Evolutionary conservation across 2,888 invertebrate genomes (phyloP).

Genomic region (Hirtodrosophila duncani): DNA sequence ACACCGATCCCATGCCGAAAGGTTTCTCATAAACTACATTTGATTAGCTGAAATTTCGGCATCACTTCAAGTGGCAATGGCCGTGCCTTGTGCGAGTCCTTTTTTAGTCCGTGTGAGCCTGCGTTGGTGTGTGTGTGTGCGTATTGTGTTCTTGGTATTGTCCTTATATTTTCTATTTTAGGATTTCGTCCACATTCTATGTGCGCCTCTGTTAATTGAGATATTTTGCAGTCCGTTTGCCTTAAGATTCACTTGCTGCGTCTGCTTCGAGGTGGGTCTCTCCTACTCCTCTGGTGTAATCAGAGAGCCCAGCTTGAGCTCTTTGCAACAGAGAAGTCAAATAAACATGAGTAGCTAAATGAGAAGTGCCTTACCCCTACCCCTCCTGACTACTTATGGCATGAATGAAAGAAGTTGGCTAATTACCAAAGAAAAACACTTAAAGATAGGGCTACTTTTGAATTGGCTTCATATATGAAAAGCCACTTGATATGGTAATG

Average conservation of each 20-base stretch:
- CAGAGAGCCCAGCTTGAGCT: no score
- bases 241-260: conserved; percentile 52
- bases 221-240: conserved; percentile 64
- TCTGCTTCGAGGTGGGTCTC: no score
- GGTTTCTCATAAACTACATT: conserved; percentile 42
- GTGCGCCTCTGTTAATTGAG: conserved; percentile 56
- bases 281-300: no score
- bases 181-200: conserved; percentile 29
- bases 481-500: no score
- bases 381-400: no score
- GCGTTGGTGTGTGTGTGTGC: neutral
- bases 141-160: conserved; percentile 2
- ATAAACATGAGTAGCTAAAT: no score
- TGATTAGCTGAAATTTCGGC: conserved; percentile 60
- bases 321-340: no score
- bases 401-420: no score
- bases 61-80: conserved; percentile 51
- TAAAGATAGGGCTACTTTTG: no score
- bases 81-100: conserved; percentile 29
- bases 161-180: conserved; percentile 50
- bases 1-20: conserved; percentile 17
- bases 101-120: conserved; percentile 6
- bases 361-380: no score
- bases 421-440: no score
- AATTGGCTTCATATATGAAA: no score